Base-by-base conservation (phyloP, 2,113 vertebrate genomes). In the Jacana jacana region DNA sequence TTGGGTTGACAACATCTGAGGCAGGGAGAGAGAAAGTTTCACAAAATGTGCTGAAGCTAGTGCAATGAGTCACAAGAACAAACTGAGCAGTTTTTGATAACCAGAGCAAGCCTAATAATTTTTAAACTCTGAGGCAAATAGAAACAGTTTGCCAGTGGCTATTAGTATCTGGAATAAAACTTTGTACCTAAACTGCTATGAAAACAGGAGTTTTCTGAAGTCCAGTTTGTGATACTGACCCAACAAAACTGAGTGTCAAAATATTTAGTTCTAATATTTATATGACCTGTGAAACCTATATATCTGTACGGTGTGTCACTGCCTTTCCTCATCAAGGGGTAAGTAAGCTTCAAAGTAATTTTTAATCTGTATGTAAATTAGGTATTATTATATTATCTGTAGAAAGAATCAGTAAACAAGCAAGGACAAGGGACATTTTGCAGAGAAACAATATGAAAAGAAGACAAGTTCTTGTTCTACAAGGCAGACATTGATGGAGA, bases 341-440 rank as follows among this genome's bases (percentile, higher is more conserved):
- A 97, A 98, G 96, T 95, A 94, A 93, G 25, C 79, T 93, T 97
- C 87, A 94, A 97, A 63, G 82, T 97, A 97, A 97, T 97, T 97
- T 96, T 97, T 97, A 98, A 97, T 97, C 92, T 97, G 84, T 96
- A 96, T 97, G 95, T 95, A 98, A 98, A 97, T 97, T 83, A 96
- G 73, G 24, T 91, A 95, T 96, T 97, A 95, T 80, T 97, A 37
- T 92, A 91, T 95, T 7, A 95, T 84, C 61, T 87, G 18, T 93
- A 95, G 71, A 87, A 91, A 92, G 95, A 97, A 93, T 95, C 60
- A 93, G 70, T 76, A 81, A 91, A 64, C 65, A 83, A 78, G 30
- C 24, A 95, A 94, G 94, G 79, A 86, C 18, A 91, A 55, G 20
- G 11, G 54, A 94, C 33, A 49, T 85, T 52, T 52, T 91, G 33